Percentiles rank a stretch among this genome's conserved stretches.
Evolutionary conservation across 2,113 vertebrate genomes (phyloP).

Genomic region (Harpagus bidentatus): DNA sequence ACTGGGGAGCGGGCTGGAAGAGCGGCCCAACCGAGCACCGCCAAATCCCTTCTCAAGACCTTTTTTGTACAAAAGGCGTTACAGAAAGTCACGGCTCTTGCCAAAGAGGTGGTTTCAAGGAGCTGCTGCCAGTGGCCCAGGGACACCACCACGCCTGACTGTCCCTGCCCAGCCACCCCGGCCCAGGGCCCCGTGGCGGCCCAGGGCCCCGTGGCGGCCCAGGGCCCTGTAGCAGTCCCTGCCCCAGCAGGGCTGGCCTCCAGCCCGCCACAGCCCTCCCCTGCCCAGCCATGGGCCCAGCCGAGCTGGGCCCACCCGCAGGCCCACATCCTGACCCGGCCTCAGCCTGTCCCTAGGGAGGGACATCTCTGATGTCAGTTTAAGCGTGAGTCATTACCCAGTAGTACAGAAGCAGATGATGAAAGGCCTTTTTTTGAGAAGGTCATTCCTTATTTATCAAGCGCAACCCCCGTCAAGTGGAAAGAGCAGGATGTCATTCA

Average conservation of each 20-base stretch:
- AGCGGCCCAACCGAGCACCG: not conserved
- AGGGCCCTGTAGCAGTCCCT: not conserved
- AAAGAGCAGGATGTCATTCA: not conserved
- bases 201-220: too few relatives aligned
- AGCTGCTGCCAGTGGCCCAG: not conserved
- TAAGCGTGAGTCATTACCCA: not conserved
- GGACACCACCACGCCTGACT: too few relatives aligned
- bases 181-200: too few relatives aligned
- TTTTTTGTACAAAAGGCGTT: not conserved
- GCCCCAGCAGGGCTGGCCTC: not conserved
- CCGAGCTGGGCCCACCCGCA: not conserved
- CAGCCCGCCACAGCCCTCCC: not conserved
- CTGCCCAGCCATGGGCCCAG: not conserved
- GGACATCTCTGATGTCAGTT: not conserved
- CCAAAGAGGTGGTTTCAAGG: not conserved
- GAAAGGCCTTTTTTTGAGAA: not conserved
- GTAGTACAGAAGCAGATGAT: not conserved
- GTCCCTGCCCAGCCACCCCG: not conserved
- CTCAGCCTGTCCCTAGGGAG: too few relatives aligned
- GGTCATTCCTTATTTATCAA: slow-evolving; percentile 1
- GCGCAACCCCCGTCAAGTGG: not conserved
- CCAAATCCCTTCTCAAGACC: not conserved
- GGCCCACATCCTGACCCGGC: not conserved
- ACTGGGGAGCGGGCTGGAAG: not conserved
- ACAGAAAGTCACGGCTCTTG: not conserved